A percentile compares a stretch with the other conserved stretches of the same genome.
Conservation (phyloP, 1,140 invertebrate species). For the Lutraria rhynchaena region DNA sequence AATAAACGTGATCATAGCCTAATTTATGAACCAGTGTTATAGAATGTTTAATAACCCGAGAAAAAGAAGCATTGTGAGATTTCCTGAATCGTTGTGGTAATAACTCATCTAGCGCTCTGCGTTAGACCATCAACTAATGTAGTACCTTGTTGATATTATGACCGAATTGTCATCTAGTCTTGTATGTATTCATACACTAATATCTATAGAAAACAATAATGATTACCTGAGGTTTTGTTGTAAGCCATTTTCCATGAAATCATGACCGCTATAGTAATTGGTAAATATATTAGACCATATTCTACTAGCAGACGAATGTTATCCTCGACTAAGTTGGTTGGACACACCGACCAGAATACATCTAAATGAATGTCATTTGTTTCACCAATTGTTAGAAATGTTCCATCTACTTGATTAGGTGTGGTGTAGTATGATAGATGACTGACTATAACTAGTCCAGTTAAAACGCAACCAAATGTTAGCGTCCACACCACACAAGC, state of each 20-base stretch:
- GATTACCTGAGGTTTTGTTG: too few species aligned
- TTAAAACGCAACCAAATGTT: background rate
- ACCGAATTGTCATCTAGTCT: too few species aligned
- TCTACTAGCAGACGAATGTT: background rate
- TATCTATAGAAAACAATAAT: too few species aligned
- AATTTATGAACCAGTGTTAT: too few species aligned
- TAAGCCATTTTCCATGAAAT: conserved; percentile 16
- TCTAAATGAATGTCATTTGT: conserved; percentile 11
- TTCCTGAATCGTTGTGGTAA: too few species aligned
- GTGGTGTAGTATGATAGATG: background rate
- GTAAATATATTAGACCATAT: conserved; percentile 39
- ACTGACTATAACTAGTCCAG: background rate
- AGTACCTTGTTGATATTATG: too few species aligned
- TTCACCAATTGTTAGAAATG: conserved; percentile 10
- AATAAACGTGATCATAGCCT: too few species aligned
- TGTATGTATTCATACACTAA: too few species aligned
- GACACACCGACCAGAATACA: conserved; percentile 43
- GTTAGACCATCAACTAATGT: too few species aligned
- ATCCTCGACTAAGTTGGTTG: background rate
- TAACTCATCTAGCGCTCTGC: too few species aligned
- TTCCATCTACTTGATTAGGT: background rate
- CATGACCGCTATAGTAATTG: conserved; percentile 10
- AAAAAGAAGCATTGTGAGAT: too few species aligned
- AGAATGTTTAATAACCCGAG: too few species aligned
- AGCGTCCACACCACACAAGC: background rate